Conservation (phyloP, 2,113 vertebrate genomes). For the Spermophilus dauricus region DNA sequence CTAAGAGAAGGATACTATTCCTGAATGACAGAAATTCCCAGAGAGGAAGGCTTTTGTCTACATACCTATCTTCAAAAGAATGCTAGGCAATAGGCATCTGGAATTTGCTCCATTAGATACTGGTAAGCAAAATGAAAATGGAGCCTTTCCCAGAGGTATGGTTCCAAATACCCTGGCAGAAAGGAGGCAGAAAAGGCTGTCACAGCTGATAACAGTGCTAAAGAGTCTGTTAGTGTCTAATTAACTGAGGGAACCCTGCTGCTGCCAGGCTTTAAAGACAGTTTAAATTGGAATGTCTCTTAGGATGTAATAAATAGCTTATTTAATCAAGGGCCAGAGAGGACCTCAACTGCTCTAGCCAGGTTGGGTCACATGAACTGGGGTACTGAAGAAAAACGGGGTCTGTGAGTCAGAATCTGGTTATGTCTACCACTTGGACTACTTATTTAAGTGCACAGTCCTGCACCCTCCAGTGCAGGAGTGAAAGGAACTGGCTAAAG, state of each 20-base stretch:
- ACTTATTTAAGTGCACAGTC: neutral
- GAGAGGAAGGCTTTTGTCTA: neutral
- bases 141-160: neutral
- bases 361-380: neutral
- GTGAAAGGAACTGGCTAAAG: neutral
- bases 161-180: neutral
- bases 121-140: neutral
- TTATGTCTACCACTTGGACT: neutral
- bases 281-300: conserved; percentile 27
- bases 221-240: conserved; percentile 35
- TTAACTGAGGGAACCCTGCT: neutral
- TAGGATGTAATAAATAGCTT: neutral
- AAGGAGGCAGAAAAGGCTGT: neutral
- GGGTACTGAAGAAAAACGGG: neutral
- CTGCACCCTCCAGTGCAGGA: rapidly evolving
- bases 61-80: neutral
- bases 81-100: neutral
- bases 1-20: neutral
- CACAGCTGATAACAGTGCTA: neutral
- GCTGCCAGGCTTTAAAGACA: neutral
- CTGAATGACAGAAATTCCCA: neutral
- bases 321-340: neutral
- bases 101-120: neutral
- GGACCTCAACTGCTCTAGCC: neutral
- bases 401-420: too few relatives aligned